A percentile compares a stretch with the other conserved stretches of the same genome.
Evolutionary conservation across 1,140 invertebrate species (phyloP).

Genomic region (Chelonus insularis): DNA sequence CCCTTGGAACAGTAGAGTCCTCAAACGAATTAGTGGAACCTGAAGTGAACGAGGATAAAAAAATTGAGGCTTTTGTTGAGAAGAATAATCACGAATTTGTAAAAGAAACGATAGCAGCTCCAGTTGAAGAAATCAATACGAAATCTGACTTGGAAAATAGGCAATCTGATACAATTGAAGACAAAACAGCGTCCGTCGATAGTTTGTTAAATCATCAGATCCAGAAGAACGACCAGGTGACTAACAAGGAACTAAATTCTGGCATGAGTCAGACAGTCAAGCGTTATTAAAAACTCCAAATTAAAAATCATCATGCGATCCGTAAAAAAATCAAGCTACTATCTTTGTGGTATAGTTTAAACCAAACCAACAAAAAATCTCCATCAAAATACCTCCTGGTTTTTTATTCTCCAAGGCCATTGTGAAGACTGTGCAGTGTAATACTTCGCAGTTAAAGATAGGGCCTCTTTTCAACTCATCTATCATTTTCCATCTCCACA

Average conservation of each 20-base stretch:
- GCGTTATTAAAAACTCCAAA: conserved; percentile 29
- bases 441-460: too few species aligned
- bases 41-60: conserved; percentile 29
- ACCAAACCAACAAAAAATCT: too few species aligned
- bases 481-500: too few species aligned
- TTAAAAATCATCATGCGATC: conserved; percentile 45
- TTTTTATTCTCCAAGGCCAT: too few species aligned
- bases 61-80: conserved; percentile 31
- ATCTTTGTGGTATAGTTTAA: conserved; percentile 42
- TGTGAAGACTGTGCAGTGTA: too few species aligned
- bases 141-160: neutral
- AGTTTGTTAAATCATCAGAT: conserved; percentile 39
- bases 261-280: conserved; percentile 46
- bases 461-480: too few species aligned
- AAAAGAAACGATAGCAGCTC: conserved; percentile 38
- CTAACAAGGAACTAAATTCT: conserved; percentile 48
- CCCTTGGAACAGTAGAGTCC: neutral
- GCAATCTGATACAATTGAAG: conserved; percentile 22
- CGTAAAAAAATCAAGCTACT: conserved; percentile 33
- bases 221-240: conserved; percentile 53
- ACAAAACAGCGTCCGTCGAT: conserved; percentile 28
- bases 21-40: conserved; percentile 40
- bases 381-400: too few species aligned
- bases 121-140: conserved; percentile 11
- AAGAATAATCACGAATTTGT: conserved; percentile 16